Evolutionary conservation across 2,888 invertebrate genomes (phyloP), one percentile per base, ranked within the genome.

Genomic region (Torymus tubicola): DNA sequence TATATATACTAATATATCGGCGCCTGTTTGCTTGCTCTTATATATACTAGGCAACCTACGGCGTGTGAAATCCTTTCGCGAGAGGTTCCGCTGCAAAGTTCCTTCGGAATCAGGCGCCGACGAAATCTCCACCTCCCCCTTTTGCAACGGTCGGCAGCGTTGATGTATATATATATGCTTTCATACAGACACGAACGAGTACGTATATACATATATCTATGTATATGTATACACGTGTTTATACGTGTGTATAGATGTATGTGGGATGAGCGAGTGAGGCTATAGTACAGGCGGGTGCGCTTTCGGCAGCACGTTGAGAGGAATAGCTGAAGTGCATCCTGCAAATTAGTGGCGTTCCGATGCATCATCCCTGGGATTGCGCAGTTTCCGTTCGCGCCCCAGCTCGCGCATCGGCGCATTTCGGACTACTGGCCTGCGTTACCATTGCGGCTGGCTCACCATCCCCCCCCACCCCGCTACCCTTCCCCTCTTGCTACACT

Each of bases 331-430:
- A 85, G 85, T 84, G 86, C 84, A 87, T 87, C 86, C 85, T 84
- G 84, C 86, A 86, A 88, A 89, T 89, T 86, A 87, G 86, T 83
- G 84, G 85, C 86, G 88, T 88, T 89, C 88, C 89, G 83, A 86
- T 87, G 87, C 86, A 89, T 89, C 88, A 88, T 89, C 85, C 18
- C 31, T 31, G 55, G 52, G 3, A 73, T 64, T 58, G 21, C 84
- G 83, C 86, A 87, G 88, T 87, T 88, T 88, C 87, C 87, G 83
- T 84, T 81, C 77, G 70, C 42, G n/a, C 55, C 24, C 42, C 42
- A 42, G 8, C 42, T 24, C n/a, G 57, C 42, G 42, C 16, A 65
- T 65, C 60, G 65, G 60, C 67, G 65, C 68, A 68, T 76, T 76
- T 68, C 65, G 50, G 18, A 52, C 16, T 53, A 52, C 16, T 53